A percentile compares a stretch with the other conserved stretches of the same genome.
phyloP scores from a whole-genome alignment of 2,113 vertebrate species.

The Aptenodytes patagonicus region DNA sequence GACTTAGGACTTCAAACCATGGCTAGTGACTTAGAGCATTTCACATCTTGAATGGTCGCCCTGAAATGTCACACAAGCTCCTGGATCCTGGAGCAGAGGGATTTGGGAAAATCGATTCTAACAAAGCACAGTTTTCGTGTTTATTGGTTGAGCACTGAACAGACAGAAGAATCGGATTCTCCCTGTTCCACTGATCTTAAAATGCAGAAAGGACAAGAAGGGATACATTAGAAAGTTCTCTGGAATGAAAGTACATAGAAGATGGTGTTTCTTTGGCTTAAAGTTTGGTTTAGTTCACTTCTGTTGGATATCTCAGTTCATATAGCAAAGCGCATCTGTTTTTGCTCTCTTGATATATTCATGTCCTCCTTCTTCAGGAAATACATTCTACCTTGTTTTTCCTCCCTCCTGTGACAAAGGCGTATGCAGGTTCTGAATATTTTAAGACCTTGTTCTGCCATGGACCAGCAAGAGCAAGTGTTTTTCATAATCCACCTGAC shows the following conservation, averaged over 20 bases:
- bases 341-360: not conserved
- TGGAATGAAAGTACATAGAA: not conserved
- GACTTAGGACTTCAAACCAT: not conserved
- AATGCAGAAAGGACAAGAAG: not conserved
- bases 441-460: conserved; percentile 60
- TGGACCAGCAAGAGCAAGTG: not conserved
- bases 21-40: not conserved
- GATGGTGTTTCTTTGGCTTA: not conserved
- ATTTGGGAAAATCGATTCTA: not conserved
- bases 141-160: not conserved
- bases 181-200: not conserved
- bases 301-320: not conserved
- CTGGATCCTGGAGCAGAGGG: not conserved
- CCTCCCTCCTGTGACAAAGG: not conserved
- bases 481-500: conserved; percentile 53
- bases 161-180: not conserved
- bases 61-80: not conserved
- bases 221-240: not conserved
- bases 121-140: not conserved
- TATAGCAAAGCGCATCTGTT: not conserved
- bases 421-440: conserved; percentile 62
- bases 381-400: not conserved
- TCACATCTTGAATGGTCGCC: not conserved
- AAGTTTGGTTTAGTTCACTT: not conserved
- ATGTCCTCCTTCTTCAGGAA: not conserved